Conservation (phyloP, 2,797 vertebrate species). For the Tenualosa ilisha region DNA sequence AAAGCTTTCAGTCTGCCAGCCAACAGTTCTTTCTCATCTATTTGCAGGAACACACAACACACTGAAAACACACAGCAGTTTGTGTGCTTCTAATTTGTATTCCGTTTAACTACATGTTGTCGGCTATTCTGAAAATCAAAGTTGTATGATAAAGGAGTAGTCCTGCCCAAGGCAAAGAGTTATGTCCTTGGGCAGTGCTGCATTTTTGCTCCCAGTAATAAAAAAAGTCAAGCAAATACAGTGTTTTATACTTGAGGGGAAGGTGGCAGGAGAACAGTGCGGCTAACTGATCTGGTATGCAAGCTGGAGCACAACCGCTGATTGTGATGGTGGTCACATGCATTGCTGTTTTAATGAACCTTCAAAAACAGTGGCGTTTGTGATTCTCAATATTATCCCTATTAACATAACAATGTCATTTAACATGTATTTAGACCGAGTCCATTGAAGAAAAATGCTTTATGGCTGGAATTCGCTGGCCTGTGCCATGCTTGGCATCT, state of each 20-base stretch:
- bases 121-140: background rate
- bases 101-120: background rate
- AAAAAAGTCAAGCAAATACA: background rate
- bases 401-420: background rate
- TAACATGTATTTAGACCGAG: background rate
- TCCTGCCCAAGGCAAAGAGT: background rate
- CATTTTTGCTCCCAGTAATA: background rate
- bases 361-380: background rate
- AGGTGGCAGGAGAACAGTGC: background rate
- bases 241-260: background rate
- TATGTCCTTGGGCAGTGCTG: background rate
- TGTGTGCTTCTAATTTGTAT: background rate
- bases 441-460: background rate
- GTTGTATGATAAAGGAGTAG: background rate
- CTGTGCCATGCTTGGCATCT: background rate
- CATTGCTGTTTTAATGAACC: background rate
- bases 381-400: background rate
- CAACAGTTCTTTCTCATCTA: background rate
- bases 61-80: background rate
- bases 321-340: background rate
- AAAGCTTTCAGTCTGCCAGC: background rate
- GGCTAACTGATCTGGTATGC: background rate
- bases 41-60: background rate
- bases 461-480: background rate
- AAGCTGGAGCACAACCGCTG: background rate